Conservation (phyloP, 2,888 invertebrate species). For the Scrobipalpa costella region DNA sequence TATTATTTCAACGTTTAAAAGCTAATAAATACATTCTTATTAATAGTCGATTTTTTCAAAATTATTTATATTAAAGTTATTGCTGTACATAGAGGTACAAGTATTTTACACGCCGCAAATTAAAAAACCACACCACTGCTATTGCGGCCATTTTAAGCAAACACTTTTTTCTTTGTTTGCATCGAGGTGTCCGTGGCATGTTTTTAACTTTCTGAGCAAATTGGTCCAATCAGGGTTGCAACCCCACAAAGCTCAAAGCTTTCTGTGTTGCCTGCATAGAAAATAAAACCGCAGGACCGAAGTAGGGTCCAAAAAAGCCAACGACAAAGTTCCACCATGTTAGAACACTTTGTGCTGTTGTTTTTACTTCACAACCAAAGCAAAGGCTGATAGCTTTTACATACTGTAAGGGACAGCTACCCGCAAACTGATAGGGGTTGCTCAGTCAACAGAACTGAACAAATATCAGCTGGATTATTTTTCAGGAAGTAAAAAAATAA, state of each 20-base stretch:
- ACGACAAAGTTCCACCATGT: background rate
- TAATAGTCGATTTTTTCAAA: no score
- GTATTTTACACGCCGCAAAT: no score
- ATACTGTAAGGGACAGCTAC: no score
- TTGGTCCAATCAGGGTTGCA: conserved; percentile 2
- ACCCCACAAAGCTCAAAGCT: conserved; percentile 7
- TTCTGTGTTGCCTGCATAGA: background rate
- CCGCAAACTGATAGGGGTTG: no score
- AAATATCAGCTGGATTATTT: no score
- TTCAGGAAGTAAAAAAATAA: no score
- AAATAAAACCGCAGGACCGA: background rate
- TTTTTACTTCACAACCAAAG: background rate
- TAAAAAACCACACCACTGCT: no score
- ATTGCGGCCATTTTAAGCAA: background rate
- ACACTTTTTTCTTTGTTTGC: conserved; percentile 1
- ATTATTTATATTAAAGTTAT: no score
- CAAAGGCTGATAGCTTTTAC: background rate
- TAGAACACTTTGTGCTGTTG: background rate
- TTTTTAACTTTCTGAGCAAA: background rate
- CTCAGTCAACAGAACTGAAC: no score
- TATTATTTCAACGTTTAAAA: no score
- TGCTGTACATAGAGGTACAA: no score
- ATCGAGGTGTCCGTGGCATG: background rate
- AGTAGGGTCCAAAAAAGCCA: background rate
- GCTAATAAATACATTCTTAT: no score